Base-by-base conservation (phyloP, 2,113 vertebrate species). In the Nestor notabilis region DNA sequence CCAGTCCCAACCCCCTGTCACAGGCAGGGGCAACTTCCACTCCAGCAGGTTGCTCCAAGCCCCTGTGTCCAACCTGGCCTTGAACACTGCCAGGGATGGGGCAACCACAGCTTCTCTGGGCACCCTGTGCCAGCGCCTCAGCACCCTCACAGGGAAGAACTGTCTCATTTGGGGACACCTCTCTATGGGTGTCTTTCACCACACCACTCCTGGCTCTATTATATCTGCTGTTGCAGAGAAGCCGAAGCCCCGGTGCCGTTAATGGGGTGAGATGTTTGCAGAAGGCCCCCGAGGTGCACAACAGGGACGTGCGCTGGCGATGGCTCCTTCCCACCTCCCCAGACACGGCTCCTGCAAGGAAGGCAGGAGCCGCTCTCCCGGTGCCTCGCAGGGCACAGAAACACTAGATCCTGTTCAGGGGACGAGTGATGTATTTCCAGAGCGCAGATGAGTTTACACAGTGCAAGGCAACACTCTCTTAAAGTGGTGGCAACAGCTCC, bases 291-390 rank as follows among this genome's bases (percentile, higher is more conserved):
- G 4, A 11, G 2, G 0, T 3, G 41, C 27, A 2, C 2, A 2
- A 15, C 65, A 14, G 44, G 14, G 49, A 66, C 8, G 3, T 24
- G 70, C 2, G 1, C 18, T 11, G 27, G 52, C 7, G 5, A 31
- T 11, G 11, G 70, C 56, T 85, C 71, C 93, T 80, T 83, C 83
- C 64, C 88, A 69, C 25, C 55, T 68, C n/a, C 55, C 89, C 79
- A 53, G 50, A 3, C 60, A 20, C 0, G 0, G 65, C 33, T 77
- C 60, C 44, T n/a, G 17, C 4, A 16, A 61, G 74, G 39, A 72
- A 74, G 35, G 46, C 1, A 50, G 37, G 39, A 60, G 53, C 33
- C 0, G 0, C 83, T 88, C 33, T 1, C n/a, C 37, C 17, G 0
- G 2, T 3, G 11, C 80, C 76, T 72, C 17, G 0, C 37, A 41